Evolutionary conservation across 2,888 invertebrate genomes (phyloP).

Genomic region (Blastobasis adustella): DNA sequence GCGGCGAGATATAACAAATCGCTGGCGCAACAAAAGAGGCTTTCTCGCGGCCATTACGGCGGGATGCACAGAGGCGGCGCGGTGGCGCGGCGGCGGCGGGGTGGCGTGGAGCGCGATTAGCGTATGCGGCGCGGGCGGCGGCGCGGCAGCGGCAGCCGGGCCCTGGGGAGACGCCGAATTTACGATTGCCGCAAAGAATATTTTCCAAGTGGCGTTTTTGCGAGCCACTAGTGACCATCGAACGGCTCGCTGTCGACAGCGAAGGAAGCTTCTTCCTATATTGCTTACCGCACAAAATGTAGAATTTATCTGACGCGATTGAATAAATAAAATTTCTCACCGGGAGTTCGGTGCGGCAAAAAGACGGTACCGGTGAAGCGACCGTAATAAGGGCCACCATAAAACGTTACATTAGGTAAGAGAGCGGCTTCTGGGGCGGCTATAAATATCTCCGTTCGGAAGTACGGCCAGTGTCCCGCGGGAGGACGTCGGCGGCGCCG

Average conservation of each 20-base stretch:
- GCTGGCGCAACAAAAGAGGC: constrained; percentile 69
- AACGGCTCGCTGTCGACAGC: constrained; percentile 17
- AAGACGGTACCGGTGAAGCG: constrained; percentile 48
- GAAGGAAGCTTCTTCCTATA: not conserved
- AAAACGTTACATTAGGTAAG: constrained; percentile 74
- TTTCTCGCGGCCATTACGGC: constrained; percentile 69
- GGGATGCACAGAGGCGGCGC: constrained; percentile 47
- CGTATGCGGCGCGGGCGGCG: constrained; percentile 50
- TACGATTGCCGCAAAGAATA: constrained; percentile 70
- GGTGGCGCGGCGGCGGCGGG: constrained; percentile 20
- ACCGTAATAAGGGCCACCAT: constrained; percentile 73
- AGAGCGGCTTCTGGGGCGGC: constrained; percentile 71
- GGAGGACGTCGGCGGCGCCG: constrained; percentile 61
- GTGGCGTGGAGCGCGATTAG: constrained; percentile 45
- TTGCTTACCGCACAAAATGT: constrained; percentile 23
- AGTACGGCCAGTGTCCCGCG: constrained; percentile 70
- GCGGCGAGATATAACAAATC: constrained; percentile 70
- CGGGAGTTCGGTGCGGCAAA: constrained; percentile 27
- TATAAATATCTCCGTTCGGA: constrained; percentile 73
- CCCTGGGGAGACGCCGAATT: constrained; percentile 45
- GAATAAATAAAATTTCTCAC: constrained; percentile 50
- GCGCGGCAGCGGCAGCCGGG: constrained; percentile 31
- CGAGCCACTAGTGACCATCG: constrained; percentile 49
- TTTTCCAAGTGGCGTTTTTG: constrained; percentile 58
- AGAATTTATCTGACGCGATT: constrained; percentile 37